Conservation (phyloP, 2,113 vertebrate genomes). For the Oenanthe oenanthe region DNA sequence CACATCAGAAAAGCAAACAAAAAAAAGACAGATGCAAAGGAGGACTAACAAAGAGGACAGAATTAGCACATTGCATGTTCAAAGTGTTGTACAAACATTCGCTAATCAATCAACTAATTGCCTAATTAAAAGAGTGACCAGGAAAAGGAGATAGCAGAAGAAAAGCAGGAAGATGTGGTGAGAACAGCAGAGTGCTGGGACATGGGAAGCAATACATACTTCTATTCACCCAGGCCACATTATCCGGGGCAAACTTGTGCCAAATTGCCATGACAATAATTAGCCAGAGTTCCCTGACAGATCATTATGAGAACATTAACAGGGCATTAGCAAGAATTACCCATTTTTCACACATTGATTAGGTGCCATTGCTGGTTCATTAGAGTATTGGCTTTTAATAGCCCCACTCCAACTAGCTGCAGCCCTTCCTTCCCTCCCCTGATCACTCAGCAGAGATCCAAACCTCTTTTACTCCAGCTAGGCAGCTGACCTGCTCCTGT, state of each 20-base stretch:
- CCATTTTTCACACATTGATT: slow-evolving; percentile 83
- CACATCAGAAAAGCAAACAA: not conserved
- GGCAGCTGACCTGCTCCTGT: not conserved
- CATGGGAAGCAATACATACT: not conserved
- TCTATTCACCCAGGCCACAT: slow-evolving; percentile 25
- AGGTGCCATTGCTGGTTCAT: slow-evolving; percentile 76
- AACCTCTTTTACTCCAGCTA: slow-evolving; percentile 1
- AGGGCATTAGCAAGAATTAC: slow-evolving; percentile 78
- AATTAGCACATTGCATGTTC: slow-evolving; percentile 20
- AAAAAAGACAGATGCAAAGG: not conserved
- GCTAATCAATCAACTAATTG: slow-evolving; percentile 61
- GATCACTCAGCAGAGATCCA: slow-evolving; percentile 16
- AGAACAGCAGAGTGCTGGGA: not conserved
- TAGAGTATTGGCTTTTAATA: slow-evolving; percentile 75
- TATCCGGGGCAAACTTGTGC: slow-evolving; percentile 61
- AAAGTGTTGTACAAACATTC: slow-evolving; percentile 42
- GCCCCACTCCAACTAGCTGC: slow-evolving; percentile 49
- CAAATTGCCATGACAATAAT: slow-evolving; percentile 78
- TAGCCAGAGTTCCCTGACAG: slow-evolving; percentile 77
- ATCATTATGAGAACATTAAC: slow-evolving; percentile 83
- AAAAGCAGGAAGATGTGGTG: not conserved
- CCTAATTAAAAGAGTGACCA: slow-evolving; percentile 36
- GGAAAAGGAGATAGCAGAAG: not conserved
- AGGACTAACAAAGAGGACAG: not conserved
- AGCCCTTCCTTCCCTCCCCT: not conserved